Percentiles rank a stretch among this genome's conserved stretches.
Evolutionary conservation across 2,888 invertebrate genomes (phyloP).

Genomic region (Autographa gamma): DNA sequence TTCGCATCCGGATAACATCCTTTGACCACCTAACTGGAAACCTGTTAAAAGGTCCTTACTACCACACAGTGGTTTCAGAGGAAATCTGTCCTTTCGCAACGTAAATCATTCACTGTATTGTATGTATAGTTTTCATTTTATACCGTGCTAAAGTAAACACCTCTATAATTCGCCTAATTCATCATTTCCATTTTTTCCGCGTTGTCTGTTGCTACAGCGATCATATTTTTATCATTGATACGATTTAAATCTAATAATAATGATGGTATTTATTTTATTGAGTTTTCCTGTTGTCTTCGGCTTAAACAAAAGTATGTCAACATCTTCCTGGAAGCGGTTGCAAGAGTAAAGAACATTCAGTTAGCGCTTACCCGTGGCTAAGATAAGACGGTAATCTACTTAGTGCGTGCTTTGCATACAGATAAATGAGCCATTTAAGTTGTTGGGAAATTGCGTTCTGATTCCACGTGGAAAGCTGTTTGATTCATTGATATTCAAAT

Average conservation of each 20-base stretch:
- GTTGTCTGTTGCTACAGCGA: neutral
- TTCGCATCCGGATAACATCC: neutral
- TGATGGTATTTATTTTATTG: neutral
- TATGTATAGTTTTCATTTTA: neutral
- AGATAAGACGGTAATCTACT: conserved; percentile 24
- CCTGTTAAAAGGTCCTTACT: neutral
- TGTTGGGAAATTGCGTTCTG: neutral
- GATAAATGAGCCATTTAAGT: neutral
- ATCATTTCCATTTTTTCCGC: neutral
- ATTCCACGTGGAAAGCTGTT: neutral
- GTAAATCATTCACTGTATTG: neutral
- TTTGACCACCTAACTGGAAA: neutral
- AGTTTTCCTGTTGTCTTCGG: conserved; percentile 32
- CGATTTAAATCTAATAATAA: neutral
- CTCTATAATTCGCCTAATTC: neutral
- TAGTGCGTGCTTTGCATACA: conserved; percentile 24
- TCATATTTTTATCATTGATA: neutral
- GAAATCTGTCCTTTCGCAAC: neutral
- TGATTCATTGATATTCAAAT: neutral
- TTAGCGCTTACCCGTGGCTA: conserved; percentile 6
- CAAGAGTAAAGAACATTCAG: conserved; percentile 40
- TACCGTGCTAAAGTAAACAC: neutral
- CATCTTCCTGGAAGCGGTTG: conserved; percentile 46
- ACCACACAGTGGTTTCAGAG: neutral
- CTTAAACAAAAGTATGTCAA: conserved; percentile 24